Percentiles rank a stretch among this genome's conserved stretches.
phyloP scores from a whole-genome alignment of 1,140 invertebrate species.

The Aculops lycopersici region DNA sequence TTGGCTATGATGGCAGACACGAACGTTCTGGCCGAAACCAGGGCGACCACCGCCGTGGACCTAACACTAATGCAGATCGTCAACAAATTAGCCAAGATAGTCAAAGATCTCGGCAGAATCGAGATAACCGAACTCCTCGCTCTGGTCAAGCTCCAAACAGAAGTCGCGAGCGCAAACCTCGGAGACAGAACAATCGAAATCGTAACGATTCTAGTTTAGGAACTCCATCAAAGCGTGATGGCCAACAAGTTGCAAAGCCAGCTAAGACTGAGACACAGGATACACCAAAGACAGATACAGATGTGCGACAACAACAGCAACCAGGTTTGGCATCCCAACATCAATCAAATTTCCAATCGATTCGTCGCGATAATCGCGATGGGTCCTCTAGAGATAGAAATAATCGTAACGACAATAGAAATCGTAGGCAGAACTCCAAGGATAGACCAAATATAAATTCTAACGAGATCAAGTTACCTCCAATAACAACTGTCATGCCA shows the following conservation, averaged over 20 bases:
- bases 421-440: too few species aligned
- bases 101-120: background rate
- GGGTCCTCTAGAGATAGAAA: too few species aligned
- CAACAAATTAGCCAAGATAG: background rate
- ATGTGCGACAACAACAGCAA: too few species aligned
- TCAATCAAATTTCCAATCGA: too few species aligned
- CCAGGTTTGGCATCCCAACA: too few species aligned
- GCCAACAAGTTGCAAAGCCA: background rate
- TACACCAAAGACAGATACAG: background rate
- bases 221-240: background rate
- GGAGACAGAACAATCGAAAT: background rate
- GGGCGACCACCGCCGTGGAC: background rate
- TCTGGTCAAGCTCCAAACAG: background rate
- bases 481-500: too few species aligned
- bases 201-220: background rate
- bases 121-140: background rate
- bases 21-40: slow-evolving; percentile 36
- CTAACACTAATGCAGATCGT: background rate
- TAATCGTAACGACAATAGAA: too few species aligned
- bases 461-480: too few species aligned
- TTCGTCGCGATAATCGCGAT: too few species aligned
- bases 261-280: background rate
- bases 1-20: slow-evolving; percentile 75
- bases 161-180: background rate
- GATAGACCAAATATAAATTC: too few species aligned